These are phyloP conservation scores for Ceratothoa steindachneri DNA, from an alignment of 2,888 invertebrate species.

Conservation along the genomic window DNA sequence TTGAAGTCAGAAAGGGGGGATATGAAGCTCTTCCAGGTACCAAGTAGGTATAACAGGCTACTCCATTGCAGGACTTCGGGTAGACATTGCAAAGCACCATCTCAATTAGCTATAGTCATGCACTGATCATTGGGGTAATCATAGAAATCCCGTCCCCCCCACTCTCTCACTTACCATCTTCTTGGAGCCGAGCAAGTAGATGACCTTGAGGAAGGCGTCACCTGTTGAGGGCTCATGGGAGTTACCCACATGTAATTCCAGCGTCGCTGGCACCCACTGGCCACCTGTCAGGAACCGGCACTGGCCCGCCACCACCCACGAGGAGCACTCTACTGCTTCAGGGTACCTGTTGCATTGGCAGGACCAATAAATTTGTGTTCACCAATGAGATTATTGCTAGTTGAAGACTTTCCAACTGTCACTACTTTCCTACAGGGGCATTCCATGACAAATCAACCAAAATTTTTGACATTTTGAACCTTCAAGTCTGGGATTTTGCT, in stretches of 20 bases:
- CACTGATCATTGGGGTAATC: too few relatives aligned
- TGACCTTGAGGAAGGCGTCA: conserved; percentile 24
- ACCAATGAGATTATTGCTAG: too few relatives aligned
- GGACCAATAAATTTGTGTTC: too few relatives aligned
- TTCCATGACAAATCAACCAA: too few relatives aligned
- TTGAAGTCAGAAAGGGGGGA: too few relatives aligned
- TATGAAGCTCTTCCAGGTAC: not conserved
- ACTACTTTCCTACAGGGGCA: too few relatives aligned
- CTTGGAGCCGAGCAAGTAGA: conserved; percentile 9
- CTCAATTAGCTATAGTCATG: too few relatives aligned
- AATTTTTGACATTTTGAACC: too few relatives aligned
- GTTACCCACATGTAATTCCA: conserved; percentile 57
- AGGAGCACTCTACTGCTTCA: conserved; percentile 57
- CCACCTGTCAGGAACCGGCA: conserved; percentile 60
- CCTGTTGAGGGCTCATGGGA: conserved; percentile 25
- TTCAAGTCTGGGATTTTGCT: too few relatives aligned
- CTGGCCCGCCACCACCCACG: conserved; percentile 80
- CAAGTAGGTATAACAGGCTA: too few relatives aligned
- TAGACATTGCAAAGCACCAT: not conserved
- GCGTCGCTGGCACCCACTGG: conserved; percentile 55
- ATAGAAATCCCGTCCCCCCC: too few relatives aligned
- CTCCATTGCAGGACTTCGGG: not conserved
- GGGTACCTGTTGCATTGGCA: conserved; percentile 35
- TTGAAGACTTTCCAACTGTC: too few relatives aligned
- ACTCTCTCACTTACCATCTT: conserved; percentile 18